A percentile compares a stretch with the other conserved stretches of the same genome.
Conservation (phyloP, 2,113 vertebrate species). For the Lichenostomus cassidix region DNA sequence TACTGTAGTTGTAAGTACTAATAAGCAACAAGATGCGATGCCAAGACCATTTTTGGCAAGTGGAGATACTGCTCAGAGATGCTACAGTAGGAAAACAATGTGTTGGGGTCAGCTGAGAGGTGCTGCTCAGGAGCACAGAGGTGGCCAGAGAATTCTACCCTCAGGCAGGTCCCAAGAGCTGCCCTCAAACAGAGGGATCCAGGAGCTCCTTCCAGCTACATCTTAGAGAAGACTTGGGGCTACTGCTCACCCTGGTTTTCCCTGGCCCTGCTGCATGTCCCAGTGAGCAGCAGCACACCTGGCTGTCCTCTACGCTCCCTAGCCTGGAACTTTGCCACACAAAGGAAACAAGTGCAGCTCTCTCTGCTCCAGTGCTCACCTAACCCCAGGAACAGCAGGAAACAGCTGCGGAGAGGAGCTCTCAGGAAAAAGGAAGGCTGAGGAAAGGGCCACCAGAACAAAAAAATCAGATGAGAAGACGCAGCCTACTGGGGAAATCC, state of each 20-base stretch:
- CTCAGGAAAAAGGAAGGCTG: conserved; percentile 16
- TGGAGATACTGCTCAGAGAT: neutral
- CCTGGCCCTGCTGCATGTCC: neutral
- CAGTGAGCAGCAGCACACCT: neutral
- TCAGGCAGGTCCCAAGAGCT: neutral
- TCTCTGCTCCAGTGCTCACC: neutral
- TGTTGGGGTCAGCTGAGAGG: neutral
- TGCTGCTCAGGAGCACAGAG: neutral
- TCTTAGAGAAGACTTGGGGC: neutral
- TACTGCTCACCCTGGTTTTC: neutral
- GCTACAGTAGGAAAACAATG: neutral
- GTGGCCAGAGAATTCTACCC: neutral
- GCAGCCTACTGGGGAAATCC: neutral
- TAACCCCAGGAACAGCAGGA: neutral
- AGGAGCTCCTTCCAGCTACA: neutral
- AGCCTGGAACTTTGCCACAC: neutral
- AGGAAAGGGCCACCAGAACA: neutral
- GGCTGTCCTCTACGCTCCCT: neutral
- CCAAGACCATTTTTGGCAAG: neutral
- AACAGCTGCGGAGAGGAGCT: neutral
- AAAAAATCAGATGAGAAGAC: neutral
- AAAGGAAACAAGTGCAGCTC: neutral
- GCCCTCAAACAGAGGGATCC: neutral
- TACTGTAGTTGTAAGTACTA: neutral
- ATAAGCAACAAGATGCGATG: neutral